Base-by-base conservation (phyloP, 2,113 vertebrate genomes). In the Microtus pennsylvanicus region DNA sequence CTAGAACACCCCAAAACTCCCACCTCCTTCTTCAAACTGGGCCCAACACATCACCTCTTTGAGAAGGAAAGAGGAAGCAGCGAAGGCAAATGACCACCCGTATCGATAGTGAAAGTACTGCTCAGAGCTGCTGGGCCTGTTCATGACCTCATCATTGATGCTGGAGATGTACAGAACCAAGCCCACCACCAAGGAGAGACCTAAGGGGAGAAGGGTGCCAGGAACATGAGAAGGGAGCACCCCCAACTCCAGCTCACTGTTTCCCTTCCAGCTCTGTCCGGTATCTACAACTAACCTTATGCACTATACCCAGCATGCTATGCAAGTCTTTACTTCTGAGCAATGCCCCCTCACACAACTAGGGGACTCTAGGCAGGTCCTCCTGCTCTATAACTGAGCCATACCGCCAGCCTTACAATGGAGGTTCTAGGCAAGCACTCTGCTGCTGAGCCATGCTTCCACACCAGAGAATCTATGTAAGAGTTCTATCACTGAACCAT, bases 121-220 rank as follows among this genome's bases (percentile, higher is more conserved):
- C 97, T 99, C 99, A 0, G 99, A 99, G 91, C 99, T 99, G 86
- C 99, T 98, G 75, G 99, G 99, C 17, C 99, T 98, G 98, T 99
- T 99, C 99, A 99, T 99, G 97, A 99, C 99, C 98, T 99, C 99
- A 0, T 99, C 99, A 10, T 99, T 99, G 98, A 99, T 99, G 97
- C 99, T 99, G 98, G 99, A 99, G 98, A 99, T 99, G 98, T 99
- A 99, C 87, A 99, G 99, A 92, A 99, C 99, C 97, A 99, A 97
- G 38, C 99, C 99, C 97, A 99, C 99, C 94, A 99, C 99, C 97
- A 99, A 98, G 94, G 99, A 99, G 89, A 99, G 99, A 90, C 99
- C 99, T 99, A 98, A 42, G 42, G 28, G 50, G 72, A 94, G n/a
- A 93, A 58, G 2, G 58, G 3, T 1, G 50, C 45, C 87, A 33